Conservation (phyloP, 2,113 vertebrate species). For the Triplophysa dalaica region DNA sequence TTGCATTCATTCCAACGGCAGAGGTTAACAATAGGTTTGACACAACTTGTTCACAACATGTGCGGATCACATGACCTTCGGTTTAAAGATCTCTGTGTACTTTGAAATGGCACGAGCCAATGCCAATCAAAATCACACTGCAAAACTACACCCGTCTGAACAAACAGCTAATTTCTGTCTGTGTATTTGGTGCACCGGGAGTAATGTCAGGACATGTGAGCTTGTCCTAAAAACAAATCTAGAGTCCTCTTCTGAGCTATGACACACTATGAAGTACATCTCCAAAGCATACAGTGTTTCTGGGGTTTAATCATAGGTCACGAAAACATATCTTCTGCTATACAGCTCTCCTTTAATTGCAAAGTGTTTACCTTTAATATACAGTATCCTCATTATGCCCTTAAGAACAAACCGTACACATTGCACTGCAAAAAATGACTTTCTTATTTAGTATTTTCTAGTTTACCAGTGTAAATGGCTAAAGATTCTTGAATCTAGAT, state of each 20-base stretch:
- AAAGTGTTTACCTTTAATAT: slow-evolving; percentile 5
- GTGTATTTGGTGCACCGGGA: background rate
- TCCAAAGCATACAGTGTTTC: slow-evolving; percentile 5
- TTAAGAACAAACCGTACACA: slow-evolving; percentile 19
- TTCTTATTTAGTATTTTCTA: too few relatives aligned
- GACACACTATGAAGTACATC: background rate
- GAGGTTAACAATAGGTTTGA: slow-evolving; percentile 4
- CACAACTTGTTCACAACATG: slow-evolving; percentile 31
- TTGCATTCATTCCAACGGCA: background rate
- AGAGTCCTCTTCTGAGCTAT: background rate
- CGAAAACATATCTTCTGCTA: slow-evolving; percentile 8
- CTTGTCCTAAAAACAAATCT: background rate
- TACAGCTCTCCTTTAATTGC: background rate
- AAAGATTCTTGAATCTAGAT: too few relatives aligned
- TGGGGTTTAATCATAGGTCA: slow-evolving; percentile 9
- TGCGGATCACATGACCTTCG: slow-evolving; percentile 37
- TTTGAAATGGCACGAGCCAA: slow-evolving; percentile 3
- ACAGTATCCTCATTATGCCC: background rate
- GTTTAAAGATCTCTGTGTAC: slow-evolving; percentile 25
- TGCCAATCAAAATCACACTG: slow-evolving; percentile 15
- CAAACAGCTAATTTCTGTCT: background rate
- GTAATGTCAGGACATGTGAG: slow-evolving; percentile 11
- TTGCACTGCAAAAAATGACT: background rate
- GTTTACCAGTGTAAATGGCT: too few relatives aligned
- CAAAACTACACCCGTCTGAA: slow-evolving; percentile 7